phyloP scores from a whole-genome alignment of 2,113 vertebrate genomes.

The Glareola pratincola region DNA sequence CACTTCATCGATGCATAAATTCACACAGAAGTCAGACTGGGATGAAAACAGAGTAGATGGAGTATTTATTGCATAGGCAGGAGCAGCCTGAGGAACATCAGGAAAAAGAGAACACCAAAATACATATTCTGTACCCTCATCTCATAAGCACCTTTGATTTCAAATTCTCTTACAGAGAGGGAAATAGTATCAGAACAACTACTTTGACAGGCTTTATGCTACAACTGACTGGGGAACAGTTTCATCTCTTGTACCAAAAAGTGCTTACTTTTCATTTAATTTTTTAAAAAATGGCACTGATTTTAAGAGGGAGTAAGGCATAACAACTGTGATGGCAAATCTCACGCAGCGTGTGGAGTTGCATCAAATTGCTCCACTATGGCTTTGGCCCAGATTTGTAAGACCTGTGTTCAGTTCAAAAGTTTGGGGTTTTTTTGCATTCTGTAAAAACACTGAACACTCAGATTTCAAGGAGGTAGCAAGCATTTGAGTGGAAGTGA shows the following conservation, averaged over 20 bases:
- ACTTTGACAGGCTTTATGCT: background rate
- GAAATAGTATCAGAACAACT: background rate
- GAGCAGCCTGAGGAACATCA: background rate
- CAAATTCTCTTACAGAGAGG: background rate
- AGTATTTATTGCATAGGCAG: constrained; percentile 45
- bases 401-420: background rate
- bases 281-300: background rate
- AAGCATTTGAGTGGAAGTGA: background rate
- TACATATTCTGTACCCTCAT: background rate
- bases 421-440: background rate
- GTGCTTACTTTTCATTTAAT: background rate
- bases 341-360: background rate
- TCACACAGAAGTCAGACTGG: constrained; percentile 51
- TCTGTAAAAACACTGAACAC: background rate
- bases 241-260: background rate
- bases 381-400: background rate
- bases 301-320: background rate
- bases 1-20: constrained; percentile 54
- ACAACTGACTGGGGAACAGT: background rate
- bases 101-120: background rate
- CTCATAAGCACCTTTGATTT: background rate
- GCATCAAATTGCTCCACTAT: background rate
- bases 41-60: constrained; percentile 41
- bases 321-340: background rate
- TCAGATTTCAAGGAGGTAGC: background rate